Percentiles rank a stretch among this genome's conserved stretches.
phyloP scores from a whole-genome alignment of 1,140 invertebrate species.

The Drosophila truncata region DNA sequence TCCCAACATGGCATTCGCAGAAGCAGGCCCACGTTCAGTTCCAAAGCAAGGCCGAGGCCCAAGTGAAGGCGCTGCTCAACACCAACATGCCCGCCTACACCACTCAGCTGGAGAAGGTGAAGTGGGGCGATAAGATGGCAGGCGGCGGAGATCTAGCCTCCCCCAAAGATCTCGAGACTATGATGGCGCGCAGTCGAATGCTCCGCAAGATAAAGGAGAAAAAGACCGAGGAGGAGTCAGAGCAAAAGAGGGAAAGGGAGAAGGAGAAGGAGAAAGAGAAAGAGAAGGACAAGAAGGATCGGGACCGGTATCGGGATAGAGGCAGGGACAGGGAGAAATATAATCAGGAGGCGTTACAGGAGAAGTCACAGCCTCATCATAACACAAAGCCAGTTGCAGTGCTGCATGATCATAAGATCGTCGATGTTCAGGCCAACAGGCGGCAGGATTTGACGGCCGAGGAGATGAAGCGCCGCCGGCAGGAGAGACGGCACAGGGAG shows the following conservation, averaged over 20 bases:
- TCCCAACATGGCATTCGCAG: constrained; percentile 29
- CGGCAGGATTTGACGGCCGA: neutral
- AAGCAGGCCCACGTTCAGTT: constrained; percentile 3
- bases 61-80: constrained; percentile 7
- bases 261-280: neutral
- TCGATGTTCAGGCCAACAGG: neutral
- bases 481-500: neutral
- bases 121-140: constrained; percentile 11
- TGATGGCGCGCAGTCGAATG: neutral
- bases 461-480: neutral
- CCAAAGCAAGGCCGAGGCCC: constrained; percentile 5
- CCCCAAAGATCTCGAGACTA: neutral
- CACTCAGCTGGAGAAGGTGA: constrained; percentile 3
- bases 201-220: neutral
- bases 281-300: neutral
- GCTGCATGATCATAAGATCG: neutral
- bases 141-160: neutral
- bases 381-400: neutral
- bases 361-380: neutral
- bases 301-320: neutral
- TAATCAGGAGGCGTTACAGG: neutral
- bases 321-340: neutral
- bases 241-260: neutral
- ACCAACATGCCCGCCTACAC: neutral
- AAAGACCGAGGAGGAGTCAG: neutral